These are phyloP conservation scores for Styela clava DNA, from an alignment of 23 tunicate species.

Conservation along the genomic window DNA sequence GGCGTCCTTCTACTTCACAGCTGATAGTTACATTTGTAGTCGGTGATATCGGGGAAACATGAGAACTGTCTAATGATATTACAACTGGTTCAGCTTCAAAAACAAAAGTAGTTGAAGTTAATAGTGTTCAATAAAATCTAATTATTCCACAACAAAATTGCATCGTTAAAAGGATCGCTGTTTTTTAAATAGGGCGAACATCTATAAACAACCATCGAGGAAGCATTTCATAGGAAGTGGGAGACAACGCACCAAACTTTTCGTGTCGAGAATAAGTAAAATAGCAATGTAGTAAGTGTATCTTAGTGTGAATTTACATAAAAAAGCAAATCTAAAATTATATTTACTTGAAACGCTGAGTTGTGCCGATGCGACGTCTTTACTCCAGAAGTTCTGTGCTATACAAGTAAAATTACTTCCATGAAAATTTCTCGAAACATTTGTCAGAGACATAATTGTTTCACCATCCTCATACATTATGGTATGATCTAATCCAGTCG, in stretches of 20 bases:
- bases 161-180: no score
- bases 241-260: no score
- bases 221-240: no score
- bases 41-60: neutral
- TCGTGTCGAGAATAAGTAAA: no score
- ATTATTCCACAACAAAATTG: no score
- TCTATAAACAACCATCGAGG: no score
- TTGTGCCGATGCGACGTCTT: neutral
- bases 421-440: neutral
- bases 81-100: neutral
- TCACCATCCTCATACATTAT: neutral
- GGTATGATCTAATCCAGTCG: constrained; percentile 3
- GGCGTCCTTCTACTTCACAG: neutral
- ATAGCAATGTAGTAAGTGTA: no score
- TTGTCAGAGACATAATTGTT: neutral
- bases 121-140: no score
- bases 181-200: no score
- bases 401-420: neutral
- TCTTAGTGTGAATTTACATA: no score
- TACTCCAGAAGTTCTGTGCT: constrained; percentile 4
- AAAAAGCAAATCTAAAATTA: no score
- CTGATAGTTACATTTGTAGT: neutral
- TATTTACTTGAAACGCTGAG: neutral
- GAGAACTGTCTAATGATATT: neutral
- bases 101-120: no score